Evolutionary conservation across 2,888 invertebrate genomes (phyloP), one percentile per base, ranked within the genome.

Genomic region (Trissolcus japonicus): DNA sequence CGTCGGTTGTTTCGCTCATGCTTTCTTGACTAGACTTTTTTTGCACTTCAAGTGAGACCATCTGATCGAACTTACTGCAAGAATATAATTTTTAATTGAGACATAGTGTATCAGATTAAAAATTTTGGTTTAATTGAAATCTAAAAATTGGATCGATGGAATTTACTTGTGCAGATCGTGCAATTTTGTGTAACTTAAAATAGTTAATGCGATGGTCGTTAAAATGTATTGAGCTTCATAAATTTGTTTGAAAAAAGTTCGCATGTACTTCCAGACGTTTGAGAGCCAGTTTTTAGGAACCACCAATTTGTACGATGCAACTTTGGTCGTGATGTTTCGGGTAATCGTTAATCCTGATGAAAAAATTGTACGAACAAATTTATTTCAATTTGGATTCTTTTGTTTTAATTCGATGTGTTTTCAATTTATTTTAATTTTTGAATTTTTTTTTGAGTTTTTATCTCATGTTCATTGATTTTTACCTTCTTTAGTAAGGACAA

Each of bases 401-500:
- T 25, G 25, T 25, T 21, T 21, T 21, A 2, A 21, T 21, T 21
- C 1, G 2, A 21, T 13, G n/a, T 19, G 4, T 11, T 19, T 29
- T 54, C 21, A 25, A 54, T 25, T n/a, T 54, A 19, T 51, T 51
- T 13, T 9, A 19, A 54, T 2, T 25, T 4, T 1, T 25, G 1
- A 1, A 2, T n/a, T 14, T 7, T n/a, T n/a, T n/a, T n/a, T n/a
- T 6, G 7, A 7, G n/a, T n/a, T n/a, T 35, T 35, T 35, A 35
- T 1, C 2, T 35, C 9, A 35, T 35, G 11, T 19, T 14, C 14
- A 7, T 46, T 9, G 6, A 46, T 46, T 46, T 16, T 40, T 56
- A 71, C 71, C 63, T 63, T 71, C 62, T 41, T 29, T 71, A 2
- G 55, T 57, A 21, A 62, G 25, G 2, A 4, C 4, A n/a, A 56